Base-by-base conservation (phyloP, 2,888 invertebrate species). In the Himalopsyche kuldschensis region DNA sequence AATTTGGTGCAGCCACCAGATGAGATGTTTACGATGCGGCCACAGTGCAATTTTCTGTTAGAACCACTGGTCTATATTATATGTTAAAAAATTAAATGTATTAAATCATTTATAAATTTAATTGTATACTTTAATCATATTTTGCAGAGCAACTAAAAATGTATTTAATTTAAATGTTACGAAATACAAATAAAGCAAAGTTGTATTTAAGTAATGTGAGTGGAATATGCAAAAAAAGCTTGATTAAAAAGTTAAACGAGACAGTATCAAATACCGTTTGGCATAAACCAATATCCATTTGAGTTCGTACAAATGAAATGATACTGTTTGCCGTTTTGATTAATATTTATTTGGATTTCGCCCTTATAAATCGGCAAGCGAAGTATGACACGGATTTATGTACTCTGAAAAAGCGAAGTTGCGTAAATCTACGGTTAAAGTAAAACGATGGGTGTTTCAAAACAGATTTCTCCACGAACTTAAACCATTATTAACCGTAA, bases 331-430 rank as follows among this genome's bases (percentile, higher is more conserved):
- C 35, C 31, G 77, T 41, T 46, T 77, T 77, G 77, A 77, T 77
- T 77, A 77, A 77, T 77, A 77, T 77, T 77, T 77, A 77, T 77
- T 77, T 32, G 77, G 46, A 77, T 77, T 77, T 77, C 46, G 35
- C 77, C 41, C 79, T 46, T 46, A 46, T 48, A 31, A 46, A 41
- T 47, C 46, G 79, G 41, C 31, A 31, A 46, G 55, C 55, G 24
- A 24, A 55, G 55, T 55, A 55, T 55, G 55, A 27, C 79, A n/a
- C 79, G 30, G 79, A 79, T 79, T 79, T 79, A 79, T 79, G 79
- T 79, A 79, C 79, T 79, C 31, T 46, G 47, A 31, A 46, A 79
- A 48, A 35, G 79, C 46, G 30, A 79, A 24, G 79, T 46, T 46
- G 48, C 48, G 79, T 17, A 46, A 79, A 79, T 46, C 55, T 55